phyloP scores from a whole-genome alignment of 2,888 invertebrate species.

The Smittia sp. region DNA sequence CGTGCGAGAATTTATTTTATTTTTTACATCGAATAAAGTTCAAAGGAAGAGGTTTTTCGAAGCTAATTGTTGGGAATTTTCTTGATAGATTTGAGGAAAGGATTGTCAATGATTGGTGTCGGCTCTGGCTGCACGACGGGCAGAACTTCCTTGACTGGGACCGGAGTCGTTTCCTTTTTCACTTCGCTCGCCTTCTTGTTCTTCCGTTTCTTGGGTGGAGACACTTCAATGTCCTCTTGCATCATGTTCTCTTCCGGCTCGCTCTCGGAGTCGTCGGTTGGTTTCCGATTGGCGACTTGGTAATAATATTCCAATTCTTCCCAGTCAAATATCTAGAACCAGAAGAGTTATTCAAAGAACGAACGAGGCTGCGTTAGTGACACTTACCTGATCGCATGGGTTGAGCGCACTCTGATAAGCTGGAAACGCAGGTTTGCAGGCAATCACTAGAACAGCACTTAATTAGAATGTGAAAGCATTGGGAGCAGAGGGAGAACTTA shows the following conservation, averaged over 20 bases:
- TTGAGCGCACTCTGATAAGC: slow-evolving; percentile 82
- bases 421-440: slow-evolving; percentile 76
- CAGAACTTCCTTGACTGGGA: background rate
- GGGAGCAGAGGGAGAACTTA: slow-evolving; percentile 55
- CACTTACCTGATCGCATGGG: slow-evolving; percentile 94
- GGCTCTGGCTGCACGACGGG: background rate
- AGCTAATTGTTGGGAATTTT: background rate
- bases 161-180: background rate
- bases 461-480: too few relatives aligned
- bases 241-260: slow-evolving; percentile 23
- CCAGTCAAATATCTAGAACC: slow-evolving; percentile 88
- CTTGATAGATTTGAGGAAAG: slow-evolving; percentile 16
- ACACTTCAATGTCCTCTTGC: background rate
- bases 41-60: background rate
- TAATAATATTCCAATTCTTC: slow-evolving; percentile 77
- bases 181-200: background rate
- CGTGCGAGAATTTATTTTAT: background rate
- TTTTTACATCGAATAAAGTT: background rate
- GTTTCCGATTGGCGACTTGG: slow-evolving; percentile 62
- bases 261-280: slow-evolving; percentile 3
- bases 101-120: slow-evolving; percentile 19
- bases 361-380: too few relatives aligned
- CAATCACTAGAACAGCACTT: slow-evolving; percentile 67
- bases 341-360: too few relatives aligned
- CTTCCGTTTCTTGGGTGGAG: slow-evolving; percentile 23